Conservation (phyloP, 1,140 invertebrate genomes). For the Subanguina moxae region DNA sequence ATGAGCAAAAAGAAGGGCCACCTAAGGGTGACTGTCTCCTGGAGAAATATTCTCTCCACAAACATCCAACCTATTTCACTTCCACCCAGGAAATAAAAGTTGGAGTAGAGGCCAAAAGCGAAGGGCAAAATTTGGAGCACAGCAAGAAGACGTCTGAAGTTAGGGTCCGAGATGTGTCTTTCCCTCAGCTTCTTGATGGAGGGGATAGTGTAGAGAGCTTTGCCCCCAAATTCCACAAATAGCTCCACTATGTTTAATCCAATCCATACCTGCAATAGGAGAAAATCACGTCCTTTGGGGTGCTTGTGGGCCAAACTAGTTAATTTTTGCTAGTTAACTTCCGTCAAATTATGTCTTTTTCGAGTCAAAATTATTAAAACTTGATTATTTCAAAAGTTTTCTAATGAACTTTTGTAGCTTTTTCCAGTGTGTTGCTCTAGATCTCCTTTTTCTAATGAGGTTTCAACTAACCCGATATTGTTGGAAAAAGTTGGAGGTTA, state of each 20-base stretch:
- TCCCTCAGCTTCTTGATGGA: slow-evolving; percentile 43
- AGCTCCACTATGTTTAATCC: slow-evolving; percentile 54
- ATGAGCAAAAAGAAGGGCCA: slow-evolving; percentile 57
- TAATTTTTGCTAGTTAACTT: no score
- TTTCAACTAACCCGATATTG: no score
- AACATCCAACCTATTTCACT: slow-evolving; percentile 52
- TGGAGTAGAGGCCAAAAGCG: slow-evolving; percentile 57
- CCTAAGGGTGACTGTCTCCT: slow-evolving; percentile 55
- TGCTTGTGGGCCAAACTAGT: no score
- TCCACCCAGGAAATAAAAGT: slow-evolving; percentile 59
- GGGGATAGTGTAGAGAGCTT: slow-evolving; percentile 47
- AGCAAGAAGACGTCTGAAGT: slow-evolving; percentile 52
- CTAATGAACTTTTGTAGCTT: no score
- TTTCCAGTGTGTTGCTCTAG: no score
- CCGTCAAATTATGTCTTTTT: no score
- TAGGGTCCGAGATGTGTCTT: slow-evolving; percentile 41
- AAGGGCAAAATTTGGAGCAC: slow-evolving; percentile 56
- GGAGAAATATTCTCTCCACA: slow-evolving; percentile 55
- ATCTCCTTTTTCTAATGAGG: no score
- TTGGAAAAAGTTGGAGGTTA: no score
- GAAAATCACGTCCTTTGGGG: no score
- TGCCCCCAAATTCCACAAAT: slow-evolving; percentile 52
- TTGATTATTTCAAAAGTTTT: no score
- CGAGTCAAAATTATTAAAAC: no score
- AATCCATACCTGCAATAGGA: slow-evolving; percentile 50